Percentiles rank a stretch among this genome's conserved stretches.
Evolutionary conservation across 2,888 invertebrate genomes (phyloP).

Genomic region (Ischnura elegans): DNA sequence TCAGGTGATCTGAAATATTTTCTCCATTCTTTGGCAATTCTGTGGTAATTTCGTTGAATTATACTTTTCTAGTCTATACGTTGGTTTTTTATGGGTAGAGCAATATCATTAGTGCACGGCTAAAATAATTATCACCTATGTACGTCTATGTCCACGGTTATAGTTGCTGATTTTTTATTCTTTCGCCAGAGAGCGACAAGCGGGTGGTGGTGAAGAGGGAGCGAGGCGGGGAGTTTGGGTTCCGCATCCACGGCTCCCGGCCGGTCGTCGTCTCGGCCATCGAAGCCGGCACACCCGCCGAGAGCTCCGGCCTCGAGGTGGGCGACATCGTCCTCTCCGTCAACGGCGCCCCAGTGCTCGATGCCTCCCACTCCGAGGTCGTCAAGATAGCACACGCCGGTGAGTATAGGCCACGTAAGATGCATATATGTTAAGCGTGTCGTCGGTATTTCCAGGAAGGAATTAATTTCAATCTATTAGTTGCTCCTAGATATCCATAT

Average conservation of each 20-base stretch:
- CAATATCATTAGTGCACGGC: too few relatives aligned
- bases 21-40: too few relatives aligned
- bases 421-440: neutral
- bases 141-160: neutral
- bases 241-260: slow-evolving; percentile 96
- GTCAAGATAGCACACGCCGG: slow-evolving; percentile 95
- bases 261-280: slow-evolving; percentile 98
- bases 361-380: slow-evolving; percentile 95
- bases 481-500: too few relatives aligned
- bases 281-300: slow-evolving; percentile 96
- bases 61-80: too few relatives aligned
- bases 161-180: slow-evolving; percentile 59
- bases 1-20: too few relatives aligned
- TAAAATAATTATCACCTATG: too few relatives aligned
- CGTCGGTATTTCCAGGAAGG: neutral
- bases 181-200: slow-evolving; percentile 90
- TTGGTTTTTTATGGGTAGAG: too few relatives aligned
- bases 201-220: slow-evolving; percentile 90
- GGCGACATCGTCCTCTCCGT: slow-evolving; percentile 96
- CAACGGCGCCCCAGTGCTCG: slow-evolving; percentile 92
- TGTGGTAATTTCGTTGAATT: too few relatives aligned
- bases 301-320: slow-evolving; percentile 93
- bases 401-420: slow-evolving; percentile 73
- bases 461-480: too few relatives aligned
- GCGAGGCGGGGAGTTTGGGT: slow-evolving; percentile 92